Evolutionary conservation across 2,888 invertebrate species (phyloP), one percentile per base, ranked within the genome.

Genomic region (Tetrapedia diversipes): DNA sequence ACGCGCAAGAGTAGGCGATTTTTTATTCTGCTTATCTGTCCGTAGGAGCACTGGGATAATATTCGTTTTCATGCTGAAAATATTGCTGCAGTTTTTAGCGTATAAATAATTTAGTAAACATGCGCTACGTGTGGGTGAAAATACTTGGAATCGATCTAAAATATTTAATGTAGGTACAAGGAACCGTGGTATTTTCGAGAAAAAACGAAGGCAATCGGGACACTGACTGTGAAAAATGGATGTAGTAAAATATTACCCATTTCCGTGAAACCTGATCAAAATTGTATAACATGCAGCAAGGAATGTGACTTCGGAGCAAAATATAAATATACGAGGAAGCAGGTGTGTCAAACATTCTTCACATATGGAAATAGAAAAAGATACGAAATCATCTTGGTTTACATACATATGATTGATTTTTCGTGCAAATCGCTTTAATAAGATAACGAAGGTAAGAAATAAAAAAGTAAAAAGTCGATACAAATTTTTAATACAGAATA

Each of bases 21-120:
- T 65, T 65, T 54, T 54, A 53, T n/a, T 24, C 22, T 19, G 53
- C 43, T 65, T 53, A 54, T 65, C 64, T 22, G 16, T 53, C 32
- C 24, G 19, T 60, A 22, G 24, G n/a, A 43, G 32, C 32, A 22
- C 11, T 8, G 22, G 32, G 43, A 43, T 43, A 53, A 41, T 11
- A 24, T 41, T 32, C 53, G 39, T 53, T 43, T 51, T 7, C 27
- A 14, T 27, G 14, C n/a, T 51, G 49, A 39, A 39, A 27, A 63
- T 39, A 51, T 14, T 27, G 11, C 19, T 29, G 19, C 51, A 39
- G 27, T 39, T 39, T 4, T 19, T 37, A 51, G 14, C 14, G n/a
- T 19, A 63, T 63, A 63, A 63, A 63, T 51, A 51, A 51, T 27
- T 29, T 37, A 19, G 4, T n/a, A 11, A 24, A 4, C 7, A 11